phyloP scores from a whole-genome alignment of 1,140 invertebrate genomes.

The Phymorhynchus buccinoides region DNA sequence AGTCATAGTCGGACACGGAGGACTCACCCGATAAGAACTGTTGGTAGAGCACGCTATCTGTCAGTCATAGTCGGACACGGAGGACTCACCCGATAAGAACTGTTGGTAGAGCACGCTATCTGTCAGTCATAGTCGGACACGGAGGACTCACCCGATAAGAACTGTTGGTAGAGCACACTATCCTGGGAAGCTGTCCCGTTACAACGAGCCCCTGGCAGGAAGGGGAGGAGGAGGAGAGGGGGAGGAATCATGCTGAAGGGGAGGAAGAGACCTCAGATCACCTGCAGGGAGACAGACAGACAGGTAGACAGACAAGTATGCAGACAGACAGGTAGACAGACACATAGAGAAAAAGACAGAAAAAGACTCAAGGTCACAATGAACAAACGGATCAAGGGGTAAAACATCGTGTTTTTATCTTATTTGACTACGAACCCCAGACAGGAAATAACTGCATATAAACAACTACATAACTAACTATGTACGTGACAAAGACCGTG shows the following conservation, averaged over 20 bases:
- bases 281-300: not conserved
- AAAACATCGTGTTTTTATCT: too few relatives aligned
- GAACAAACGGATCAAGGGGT: not conserved
- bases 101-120: not conserved
- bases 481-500: too few relatives aligned
- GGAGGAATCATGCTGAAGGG: not conserved
- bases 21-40: too few relatives aligned
- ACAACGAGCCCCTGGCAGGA: not conserved
- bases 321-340: not conserved
- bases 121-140: not conserved
- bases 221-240: not conserved
- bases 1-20: too few relatives aligned
- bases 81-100: not conserved
- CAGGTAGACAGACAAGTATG: not conserved
- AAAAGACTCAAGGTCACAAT: not conserved
- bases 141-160: not conserved
- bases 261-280: not conserved
- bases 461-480: too few relatives aligned
- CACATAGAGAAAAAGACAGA: not conserved
- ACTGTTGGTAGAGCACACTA: slow-evolving; percentile 11
- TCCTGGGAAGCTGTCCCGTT: not conserved
- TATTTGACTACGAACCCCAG: too few relatives aligned
- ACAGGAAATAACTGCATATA: too few relatives aligned
- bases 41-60: too few relatives aligned
- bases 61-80: too few relatives aligned